Percentiles rank a stretch among this genome's conserved stretches.
Evolutionary conservation across 1,140 invertebrate genomes (phyloP).

Genomic region (Acyrthosiphon pisum): DNA sequence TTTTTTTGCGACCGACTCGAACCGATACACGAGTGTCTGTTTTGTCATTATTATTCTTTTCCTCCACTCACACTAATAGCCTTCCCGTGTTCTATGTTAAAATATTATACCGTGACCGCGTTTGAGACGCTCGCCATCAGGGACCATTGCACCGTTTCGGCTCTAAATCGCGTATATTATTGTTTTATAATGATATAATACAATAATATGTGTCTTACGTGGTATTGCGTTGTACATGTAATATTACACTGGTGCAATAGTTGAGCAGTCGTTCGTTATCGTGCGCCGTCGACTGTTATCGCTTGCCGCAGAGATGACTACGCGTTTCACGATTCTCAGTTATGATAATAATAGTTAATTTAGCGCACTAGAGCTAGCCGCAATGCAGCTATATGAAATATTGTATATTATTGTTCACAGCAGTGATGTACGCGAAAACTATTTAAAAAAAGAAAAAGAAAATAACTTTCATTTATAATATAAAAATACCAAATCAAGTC

Average conservation of each 20-base stretch:
- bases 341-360: neutral
- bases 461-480: neutral
- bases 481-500: no score
- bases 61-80: neutral
- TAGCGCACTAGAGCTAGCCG: neutral
- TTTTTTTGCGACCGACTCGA: neutral
- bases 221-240: neutral
- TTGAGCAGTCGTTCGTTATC: neutral
- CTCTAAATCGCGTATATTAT: neutral
- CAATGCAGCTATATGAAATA: no score
- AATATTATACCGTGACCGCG: neutral
- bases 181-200: neutral
- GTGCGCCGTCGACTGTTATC: neutral
- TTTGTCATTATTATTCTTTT: neutral
- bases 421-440: no score
- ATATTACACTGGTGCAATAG: neutral
- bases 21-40: neutral
- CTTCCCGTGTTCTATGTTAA: constrained; percentile 31
- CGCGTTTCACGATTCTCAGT: no score
- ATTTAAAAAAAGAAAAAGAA: neutral
- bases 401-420: no score
- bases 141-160: neutral
- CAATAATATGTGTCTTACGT: neutral
- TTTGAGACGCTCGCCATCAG: neutral
- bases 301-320: neutral